These are phyloP conservation scores for Acrobasis repandana DNA, from an alignment of 2,888 invertebrate genomes.

Conservation along the genomic window DNA sequence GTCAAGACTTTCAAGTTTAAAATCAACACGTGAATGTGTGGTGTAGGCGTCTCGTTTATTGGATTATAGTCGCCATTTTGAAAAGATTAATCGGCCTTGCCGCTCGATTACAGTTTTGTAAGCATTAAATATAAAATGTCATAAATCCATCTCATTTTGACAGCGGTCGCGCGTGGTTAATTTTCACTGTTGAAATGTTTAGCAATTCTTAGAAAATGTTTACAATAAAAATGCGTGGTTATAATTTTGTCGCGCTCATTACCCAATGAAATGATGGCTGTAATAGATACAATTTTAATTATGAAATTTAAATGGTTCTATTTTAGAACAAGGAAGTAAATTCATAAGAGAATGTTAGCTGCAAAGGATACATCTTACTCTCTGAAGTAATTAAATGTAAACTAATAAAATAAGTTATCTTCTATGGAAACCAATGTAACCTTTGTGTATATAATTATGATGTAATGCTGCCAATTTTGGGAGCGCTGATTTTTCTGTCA, in stretches of 20 bases:
- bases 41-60: slow-evolving; percentile 43
- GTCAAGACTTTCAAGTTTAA: slow-evolving; percentile 31
- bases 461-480: no score
- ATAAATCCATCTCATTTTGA: slow-evolving; percentile 42
- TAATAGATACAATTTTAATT: not conserved
- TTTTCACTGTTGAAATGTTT: slow-evolving; percentile 25
- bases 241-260: slow-evolving; percentile 12
- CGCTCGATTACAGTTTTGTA: slow-evolving; percentile 47
- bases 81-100: slow-evolving; percentile 44
- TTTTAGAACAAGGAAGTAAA: no score
- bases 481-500: no score
- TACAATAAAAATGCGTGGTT: slow-evolving; percentile 1
- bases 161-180: slow-evolving; percentile 30
- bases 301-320: not conserved
- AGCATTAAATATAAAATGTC: slow-evolving; percentile 36
- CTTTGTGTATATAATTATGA: no score
- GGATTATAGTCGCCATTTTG: slow-evolving; percentile 39
- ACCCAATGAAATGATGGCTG: not conserved
- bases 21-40: slow-evolving; percentile 35
- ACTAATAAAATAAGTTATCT: no score
- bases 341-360: no score
- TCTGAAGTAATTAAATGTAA: no score
- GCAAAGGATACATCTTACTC: no score
- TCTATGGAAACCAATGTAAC: no score
- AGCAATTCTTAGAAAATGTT: slow-evolving; percentile 22